A percentile compares a stretch with the other conserved stretches of the same genome.
phyloP scores from a whole-genome alignment of 2,888 invertebrate genomes.

The Cynaeus angustus region DNA sequence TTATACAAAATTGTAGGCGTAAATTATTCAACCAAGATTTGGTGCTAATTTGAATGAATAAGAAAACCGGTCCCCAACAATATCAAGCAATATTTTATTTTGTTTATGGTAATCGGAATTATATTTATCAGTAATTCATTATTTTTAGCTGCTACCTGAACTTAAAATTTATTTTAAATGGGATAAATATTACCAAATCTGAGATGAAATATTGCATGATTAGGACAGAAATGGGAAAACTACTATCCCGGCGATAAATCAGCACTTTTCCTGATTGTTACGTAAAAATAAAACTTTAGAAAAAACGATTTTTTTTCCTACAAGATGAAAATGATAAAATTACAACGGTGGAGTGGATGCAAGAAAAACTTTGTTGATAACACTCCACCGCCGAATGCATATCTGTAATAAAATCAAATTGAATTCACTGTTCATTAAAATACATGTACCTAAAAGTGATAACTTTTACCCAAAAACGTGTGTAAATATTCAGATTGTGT shows the following conservation, averaged over 20 bases:
- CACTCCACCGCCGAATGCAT: too few species aligned
- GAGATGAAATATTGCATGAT: too few species aligned
- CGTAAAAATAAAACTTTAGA: too few species aligned
- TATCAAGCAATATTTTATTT: slow-evolving; percentile 6
- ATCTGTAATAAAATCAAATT: too few species aligned
- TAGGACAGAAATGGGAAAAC: too few species aligned
- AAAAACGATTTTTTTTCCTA: too few species aligned
- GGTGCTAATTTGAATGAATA: slow-evolving; percentile 25
- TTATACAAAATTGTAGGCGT: slow-evolving; percentile 18
- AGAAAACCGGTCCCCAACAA: slow-evolving; percentile 6
- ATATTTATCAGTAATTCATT: slow-evolving; percentile 1
- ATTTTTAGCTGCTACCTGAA: slow-evolving; percentile 2
- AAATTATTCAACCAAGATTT: slow-evolving; percentile 14
- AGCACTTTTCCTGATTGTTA: too few species aligned
- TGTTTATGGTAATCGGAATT: slow-evolving; percentile 1
- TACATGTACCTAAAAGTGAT: slow-evolving; percentile 1
- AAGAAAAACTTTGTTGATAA: too few species aligned
- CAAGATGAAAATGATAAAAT: too few species aligned
- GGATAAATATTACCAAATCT: too few species aligned
- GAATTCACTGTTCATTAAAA: slow-evolving; percentile 2
- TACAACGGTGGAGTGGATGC: too few species aligned
- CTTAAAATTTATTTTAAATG: background rate
- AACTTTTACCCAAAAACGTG: slow-evolving; percentile 5
- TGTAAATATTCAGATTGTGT: background rate
- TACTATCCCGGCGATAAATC: too few species aligned